Percentiles rank a stretch among this genome's conserved stretches.
phyloP scores from a whole-genome alignment of 2,888 invertebrate genomes.

The Parochlus steinenii region DNA sequence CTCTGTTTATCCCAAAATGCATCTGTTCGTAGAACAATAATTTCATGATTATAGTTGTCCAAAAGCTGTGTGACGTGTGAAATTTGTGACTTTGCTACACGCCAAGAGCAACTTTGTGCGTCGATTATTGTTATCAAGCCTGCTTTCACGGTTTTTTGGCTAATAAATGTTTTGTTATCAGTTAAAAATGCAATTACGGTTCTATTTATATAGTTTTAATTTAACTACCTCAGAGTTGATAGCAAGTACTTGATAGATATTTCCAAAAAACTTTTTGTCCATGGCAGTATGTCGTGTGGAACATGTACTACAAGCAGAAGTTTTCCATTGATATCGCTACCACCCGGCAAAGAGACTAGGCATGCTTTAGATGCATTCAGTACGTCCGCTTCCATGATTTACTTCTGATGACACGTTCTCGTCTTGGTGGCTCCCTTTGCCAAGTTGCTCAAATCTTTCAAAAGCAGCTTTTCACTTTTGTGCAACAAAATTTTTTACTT shows the following conservation, averaged over 20 bases:
- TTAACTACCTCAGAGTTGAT: constrained; percentile 25
- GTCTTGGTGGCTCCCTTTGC: no score
- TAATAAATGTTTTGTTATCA: not conserved
- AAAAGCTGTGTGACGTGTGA: constrained; percentile 37
- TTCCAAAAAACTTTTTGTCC: constrained; percentile 28
- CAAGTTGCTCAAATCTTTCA: no score
- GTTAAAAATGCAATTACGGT: not conserved
- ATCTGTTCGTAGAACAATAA: constrained; percentile 53
- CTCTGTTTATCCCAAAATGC: constrained; percentile 59
- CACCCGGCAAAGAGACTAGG: constrained; percentile 45
- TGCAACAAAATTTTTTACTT: no score
- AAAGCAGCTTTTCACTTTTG: no score
- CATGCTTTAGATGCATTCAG: constrained; percentile 40
- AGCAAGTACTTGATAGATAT: constrained; percentile 27
- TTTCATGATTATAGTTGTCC: constrained; percentile 32
- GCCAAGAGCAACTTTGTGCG: constrained; percentile 44
- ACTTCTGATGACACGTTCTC: no score
- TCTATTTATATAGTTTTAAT: no score
- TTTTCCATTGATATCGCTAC: constrained; percentile 44
- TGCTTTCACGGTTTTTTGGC: constrained; percentile 20
- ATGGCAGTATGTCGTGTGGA: constrained; percentile 37
- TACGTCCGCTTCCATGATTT: constrained; percentile 37
- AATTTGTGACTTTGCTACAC: constrained; percentile 41
- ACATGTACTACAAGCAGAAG: constrained; percentile 44
- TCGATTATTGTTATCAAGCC: constrained; percentile 47